Evolutionary conservation across 2,797 vertebrate genomes (phyloP), one percentile per base, ranked within the genome.

Genomic region (Mormyrus proboscirostris): DNA sequence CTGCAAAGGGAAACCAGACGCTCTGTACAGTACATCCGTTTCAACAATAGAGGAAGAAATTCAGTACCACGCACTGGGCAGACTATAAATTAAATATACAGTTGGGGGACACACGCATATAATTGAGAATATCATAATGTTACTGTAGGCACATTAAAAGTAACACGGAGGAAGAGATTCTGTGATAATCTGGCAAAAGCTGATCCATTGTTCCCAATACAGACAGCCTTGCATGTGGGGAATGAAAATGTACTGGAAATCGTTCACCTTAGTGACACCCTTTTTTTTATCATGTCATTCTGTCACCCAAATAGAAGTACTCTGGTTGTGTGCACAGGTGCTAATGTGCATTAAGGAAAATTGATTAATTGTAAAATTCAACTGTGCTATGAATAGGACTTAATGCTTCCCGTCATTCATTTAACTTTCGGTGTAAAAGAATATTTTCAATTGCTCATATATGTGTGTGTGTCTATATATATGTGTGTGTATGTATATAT

Each of bases 1-100:
- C 84, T 47, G 62, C 79, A 83, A 87, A 86, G 88, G 49, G 41
- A 87, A 73, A 89, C 57, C 89, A 89, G 89, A 73, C 62, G 86
- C 47, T 49, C 82, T 49, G 82, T 49, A 53, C 59, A 38, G 59
- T 86, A 65, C 89, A 85, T 49, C 86, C 7, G 19, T 86, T 69
- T 86, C 88, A 53, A 86, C 55, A 84, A 89, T 86, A 29, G 79
- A 59, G 41, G 88, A 49, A 85, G 53, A 84, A 84, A 47, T 44
- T 55, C 53, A 41, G 14, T 59, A 41, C 53, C 55, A 62, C 16
- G 22, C 38, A 33, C 29, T 62, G 79, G 9, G 41, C 12, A 88
- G 57, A 69, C 16, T 84, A 41, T 53, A 29, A 89, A 62, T 62
- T 38, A 84, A 65, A 29, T 59, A 51, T 85, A 16, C 38, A 38